Percentiles rank a stretch among this genome's conserved stretches.
phyloP scores from a whole-genome alignment of 2,113 vertebrate species.

The Mus spicilegus region DNA sequence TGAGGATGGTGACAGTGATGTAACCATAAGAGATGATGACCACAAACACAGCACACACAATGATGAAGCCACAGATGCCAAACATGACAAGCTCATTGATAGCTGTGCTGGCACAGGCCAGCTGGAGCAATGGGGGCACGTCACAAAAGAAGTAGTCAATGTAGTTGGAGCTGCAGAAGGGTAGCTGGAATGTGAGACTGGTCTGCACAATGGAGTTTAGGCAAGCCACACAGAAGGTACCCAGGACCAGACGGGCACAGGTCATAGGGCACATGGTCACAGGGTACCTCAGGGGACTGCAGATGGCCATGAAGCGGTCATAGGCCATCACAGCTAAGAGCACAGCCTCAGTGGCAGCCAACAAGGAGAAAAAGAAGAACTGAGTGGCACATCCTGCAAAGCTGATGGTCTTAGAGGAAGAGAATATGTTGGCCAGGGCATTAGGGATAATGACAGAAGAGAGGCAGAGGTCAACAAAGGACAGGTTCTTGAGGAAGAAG shows the following conservation, averaged over 20 bases:
- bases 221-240: neutral
- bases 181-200: conserved; percentile 37
- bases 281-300: conserved; percentile 52
- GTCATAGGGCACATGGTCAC: neutral
- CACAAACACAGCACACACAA: neutral
- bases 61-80: conserved; percentile 15
- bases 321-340: conserved; percentile 66
- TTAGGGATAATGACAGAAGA: conserved; percentile 4
- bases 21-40: conserved; percentile 65
- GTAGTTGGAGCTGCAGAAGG: conserved; percentile 27
- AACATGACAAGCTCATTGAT: conserved; percentile 61
- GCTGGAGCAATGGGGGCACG: neutral
- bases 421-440: neutral
- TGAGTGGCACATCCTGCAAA: conserved; percentile 19
- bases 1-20: conserved; percentile 64
- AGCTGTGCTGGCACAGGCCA: neutral
- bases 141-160: conserved; percentile 58
- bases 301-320: conserved; percentile 75
- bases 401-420: conserved; percentile 41
- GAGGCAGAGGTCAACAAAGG: conserved; percentile 60
- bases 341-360: neutral
- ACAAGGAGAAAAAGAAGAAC: conserved; percentile 43
- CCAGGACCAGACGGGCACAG: neutral
- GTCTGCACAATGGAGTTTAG: conserved; percentile 48
- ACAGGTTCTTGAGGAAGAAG: conserved; percentile 72